Conservation (phyloP, 2,113 vertebrate genomes). For the Saguinus midas region DNA sequence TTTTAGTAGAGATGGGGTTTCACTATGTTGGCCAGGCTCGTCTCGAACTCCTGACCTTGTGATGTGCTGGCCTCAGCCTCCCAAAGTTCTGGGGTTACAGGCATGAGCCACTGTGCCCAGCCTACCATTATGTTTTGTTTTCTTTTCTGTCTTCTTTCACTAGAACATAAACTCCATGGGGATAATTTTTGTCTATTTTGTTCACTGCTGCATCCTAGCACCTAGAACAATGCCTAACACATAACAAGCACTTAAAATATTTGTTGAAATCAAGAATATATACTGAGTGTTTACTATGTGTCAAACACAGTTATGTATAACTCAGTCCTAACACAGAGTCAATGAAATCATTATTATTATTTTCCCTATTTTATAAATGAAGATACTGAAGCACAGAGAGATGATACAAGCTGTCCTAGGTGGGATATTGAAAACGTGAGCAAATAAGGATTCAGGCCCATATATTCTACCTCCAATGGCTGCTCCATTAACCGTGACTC, state of each 20-base stretch:
- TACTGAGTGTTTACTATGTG: not conserved
- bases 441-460: no score
- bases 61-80: no score
- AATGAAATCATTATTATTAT: not conserved
- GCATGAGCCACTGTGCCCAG: no score
- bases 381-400: not conserved
- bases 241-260: not conserved
- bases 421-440: not conserved
- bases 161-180: not conserved
- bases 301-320: not conserved
- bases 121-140: not conserved
- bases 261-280: not conserved
- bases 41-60: no score
- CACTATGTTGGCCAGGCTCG: no score
- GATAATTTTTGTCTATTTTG: not conserved
- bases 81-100: no score
- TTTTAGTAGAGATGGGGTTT: no score
- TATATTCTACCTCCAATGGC: accelerated
- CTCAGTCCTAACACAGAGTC: not conserved
- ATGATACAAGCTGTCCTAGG: not conserved
- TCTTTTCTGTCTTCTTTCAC: not conserved
- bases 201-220: not conserved
- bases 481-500: not conserved
- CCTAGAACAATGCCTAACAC: not conserved
- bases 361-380: not conserved